Conservation (phyloP, 2,797 vertebrate genomes). For the Coregonus suidteri region DNA sequence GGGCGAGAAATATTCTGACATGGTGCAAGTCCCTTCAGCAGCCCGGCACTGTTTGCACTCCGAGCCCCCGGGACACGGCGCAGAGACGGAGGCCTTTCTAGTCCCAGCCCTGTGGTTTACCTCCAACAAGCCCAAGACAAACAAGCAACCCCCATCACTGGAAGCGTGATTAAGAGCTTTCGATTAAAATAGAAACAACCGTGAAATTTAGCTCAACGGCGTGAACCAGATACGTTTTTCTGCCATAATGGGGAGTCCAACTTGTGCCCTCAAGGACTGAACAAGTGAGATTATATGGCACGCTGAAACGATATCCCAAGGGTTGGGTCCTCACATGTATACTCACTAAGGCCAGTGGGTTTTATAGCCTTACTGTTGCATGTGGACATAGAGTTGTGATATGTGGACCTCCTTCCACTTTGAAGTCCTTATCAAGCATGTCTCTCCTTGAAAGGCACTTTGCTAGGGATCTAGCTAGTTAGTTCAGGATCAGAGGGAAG, state of each 20-base stretch:
- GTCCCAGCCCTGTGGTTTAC: slow-evolving; percentile 48
- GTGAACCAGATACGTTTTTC: slow-evolving; percentile 46
- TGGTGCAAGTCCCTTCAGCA: slow-evolving; percentile 62
- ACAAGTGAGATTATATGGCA: slow-evolving; percentile 1
- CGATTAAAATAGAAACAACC: slow-evolving; percentile 59
- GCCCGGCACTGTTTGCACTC: slow-evolving; percentile 19
- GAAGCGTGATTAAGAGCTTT: slow-evolving; percentile 43
- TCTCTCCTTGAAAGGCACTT: background rate
- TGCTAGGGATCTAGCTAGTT: background rate
- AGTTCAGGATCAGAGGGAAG: background rate
- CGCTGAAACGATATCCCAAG: background rate
- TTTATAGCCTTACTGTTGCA: background rate
- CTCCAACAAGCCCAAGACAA: slow-evolving; percentile 53
- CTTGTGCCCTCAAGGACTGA: background rate
- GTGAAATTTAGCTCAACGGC: slow-evolving; percentile 59
- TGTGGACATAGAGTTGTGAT: too few relatives aligned
- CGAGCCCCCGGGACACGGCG: slow-evolving; percentile 10
- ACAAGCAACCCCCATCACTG: slow-evolving; percentile 36
- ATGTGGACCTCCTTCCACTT: too few relatives aligned
- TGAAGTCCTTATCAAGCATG: background rate
- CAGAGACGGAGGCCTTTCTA: slow-evolving; percentile 50
- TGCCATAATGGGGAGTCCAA: background rate
- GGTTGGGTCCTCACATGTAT: background rate
- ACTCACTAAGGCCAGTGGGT: background rate
- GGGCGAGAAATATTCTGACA: slow-evolving; percentile 73